phyloP scores from a whole-genome alignment of 2,888 invertebrate genomes.

The Oscheius sp. region DNA sequence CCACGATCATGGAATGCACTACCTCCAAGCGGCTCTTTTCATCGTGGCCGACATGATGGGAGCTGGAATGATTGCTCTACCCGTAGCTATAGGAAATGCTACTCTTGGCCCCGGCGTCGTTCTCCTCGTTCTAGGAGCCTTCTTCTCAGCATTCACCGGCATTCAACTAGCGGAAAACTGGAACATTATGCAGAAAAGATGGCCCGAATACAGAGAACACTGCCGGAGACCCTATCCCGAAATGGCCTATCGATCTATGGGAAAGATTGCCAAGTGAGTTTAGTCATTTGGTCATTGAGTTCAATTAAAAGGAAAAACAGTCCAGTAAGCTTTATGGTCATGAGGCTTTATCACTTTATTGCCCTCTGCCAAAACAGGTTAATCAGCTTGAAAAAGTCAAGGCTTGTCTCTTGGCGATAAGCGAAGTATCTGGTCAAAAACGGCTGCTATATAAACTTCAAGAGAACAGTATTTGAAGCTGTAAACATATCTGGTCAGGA shows the following conservation, averaged over 20 bases:
- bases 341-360: too few species aligned
- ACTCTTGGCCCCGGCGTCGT: conserved; percentile 29
- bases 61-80: conserved; percentile 59
- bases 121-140: conserved; percentile 39
- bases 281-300: too few species aligned
- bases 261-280: conserved; percentile 42
- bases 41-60: conserved; percentile 61
- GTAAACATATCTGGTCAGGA: too few species aligned
- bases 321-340: too few species aligned
- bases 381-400: too few species aligned
- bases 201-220: conserved; percentile 53
- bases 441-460: too few species aligned
- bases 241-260: conserved; percentile 57
- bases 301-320: too few species aligned
- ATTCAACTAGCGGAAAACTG: conserved; percentile 57
- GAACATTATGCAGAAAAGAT: conserved; percentile 57
- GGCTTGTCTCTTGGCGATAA: too few species aligned
- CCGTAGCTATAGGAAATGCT: conserved; percentile 50
- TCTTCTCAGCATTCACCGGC: conserved; percentile 58
- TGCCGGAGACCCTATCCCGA: conserved; percentile 59
- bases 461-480: too few species aligned
- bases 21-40: conserved; percentile 52
- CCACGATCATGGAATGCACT: conserved; percentile 46
- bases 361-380: too few species aligned
- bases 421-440: too few species aligned